Percentiles rank a stretch among this genome's conserved stretches.
Conservation (phyloP, 2,888 invertebrate species). For the Drosophila neonasuta region DNA sequence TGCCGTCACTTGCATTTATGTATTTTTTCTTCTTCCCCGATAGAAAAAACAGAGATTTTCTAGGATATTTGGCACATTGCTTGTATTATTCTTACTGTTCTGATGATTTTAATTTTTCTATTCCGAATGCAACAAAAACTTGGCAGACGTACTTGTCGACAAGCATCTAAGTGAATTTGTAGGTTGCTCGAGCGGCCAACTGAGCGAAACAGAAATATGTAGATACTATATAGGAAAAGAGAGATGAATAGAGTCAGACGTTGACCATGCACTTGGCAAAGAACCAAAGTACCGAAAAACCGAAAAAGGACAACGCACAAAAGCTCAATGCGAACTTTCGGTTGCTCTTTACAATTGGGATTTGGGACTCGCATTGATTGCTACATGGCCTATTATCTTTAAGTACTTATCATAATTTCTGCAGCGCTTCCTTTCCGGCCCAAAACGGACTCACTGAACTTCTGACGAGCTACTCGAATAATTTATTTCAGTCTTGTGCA, state of each 20-base stretch:
- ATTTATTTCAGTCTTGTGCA: slow-evolving; percentile 45
- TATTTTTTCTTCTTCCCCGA: slow-evolving; percentile 2
- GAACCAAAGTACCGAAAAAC: slow-evolving; percentile 27
- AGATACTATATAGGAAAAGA: slow-evolving; percentile 1
- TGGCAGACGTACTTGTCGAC: slow-evolving; percentile 66
- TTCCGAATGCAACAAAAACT: slow-evolving; percentile 50
- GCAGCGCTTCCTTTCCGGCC: slow-evolving; percentile 26
- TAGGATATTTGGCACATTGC: slow-evolving; percentile 63
- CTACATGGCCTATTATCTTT: slow-evolving; percentile 67
- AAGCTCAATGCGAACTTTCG: slow-evolving; percentile 46
- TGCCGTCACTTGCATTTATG: slow-evolving; percentile 49
- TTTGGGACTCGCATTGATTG: slow-evolving; percentile 63
- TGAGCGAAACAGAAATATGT: slow-evolving; percentile 15
- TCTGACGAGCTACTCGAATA: slow-evolving; percentile 29
- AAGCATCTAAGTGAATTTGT: slow-evolving; percentile 70
- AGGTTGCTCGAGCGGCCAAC: slow-evolving; percentile 36
- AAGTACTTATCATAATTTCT: slow-evolving; percentile 77
- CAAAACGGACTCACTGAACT: neutral
- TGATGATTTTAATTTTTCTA: slow-evolving; percentile 48
- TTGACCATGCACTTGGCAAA: slow-evolving; percentile 72
- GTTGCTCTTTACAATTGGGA: slow-evolving; percentile 46
- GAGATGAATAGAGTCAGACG: slow-evolving; percentile 21
- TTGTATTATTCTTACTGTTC: slow-evolving; percentile 44
- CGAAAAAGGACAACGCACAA: slow-evolving; percentile 2
- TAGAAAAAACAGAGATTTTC: slow-evolving; percentile 8